Percentiles rank a stretch among this genome's conserved stretches.
Conservation (phyloP, 2,888 invertebrate species). For the Girardia tigrina region DNA sequence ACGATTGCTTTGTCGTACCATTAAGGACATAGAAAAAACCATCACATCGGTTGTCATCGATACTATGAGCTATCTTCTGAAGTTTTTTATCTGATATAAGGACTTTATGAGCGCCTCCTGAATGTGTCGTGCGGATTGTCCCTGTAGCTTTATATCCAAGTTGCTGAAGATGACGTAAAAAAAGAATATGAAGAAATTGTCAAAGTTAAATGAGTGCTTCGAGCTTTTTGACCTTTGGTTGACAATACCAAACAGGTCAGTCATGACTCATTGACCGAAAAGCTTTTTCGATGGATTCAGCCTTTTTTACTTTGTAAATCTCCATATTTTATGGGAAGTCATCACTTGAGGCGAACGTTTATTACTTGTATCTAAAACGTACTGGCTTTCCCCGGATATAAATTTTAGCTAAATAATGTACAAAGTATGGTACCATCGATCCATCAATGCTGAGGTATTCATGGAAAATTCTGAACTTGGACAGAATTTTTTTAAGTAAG, state of each 20-base stretch:
- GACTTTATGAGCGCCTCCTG: background rate
- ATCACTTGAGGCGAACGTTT: background rate
- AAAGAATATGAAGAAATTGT: slow-evolving; percentile 21
- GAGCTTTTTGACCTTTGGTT: too few species aligned
- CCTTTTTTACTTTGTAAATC: slow-evolving; percentile 12
- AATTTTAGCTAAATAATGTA: slow-evolving; percentile 33
- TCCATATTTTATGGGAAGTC: slow-evolving; percentile 24
- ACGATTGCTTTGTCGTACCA: slow-evolving; percentile 29
- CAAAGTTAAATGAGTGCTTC: too few species aligned
- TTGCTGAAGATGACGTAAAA: background rate
- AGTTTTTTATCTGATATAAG: background rate
- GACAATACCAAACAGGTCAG: slow-evolving; percentile 27
- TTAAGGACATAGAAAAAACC: slow-evolving; percentile 4
- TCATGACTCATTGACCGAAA: slow-evolving; percentile 5
- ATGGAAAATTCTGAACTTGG: too few species aligned
- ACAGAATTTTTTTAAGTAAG: too few species aligned
- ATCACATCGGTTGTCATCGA: slow-evolving; percentile 23
- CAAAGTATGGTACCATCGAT: slow-evolving; percentile 36
- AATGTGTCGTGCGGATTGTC: slow-evolving; percentile 6
- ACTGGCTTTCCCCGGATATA: slow-evolving; percentile 36
- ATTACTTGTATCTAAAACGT: slow-evolving; percentile 34
- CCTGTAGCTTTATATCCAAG: slow-evolving; percentile 20
- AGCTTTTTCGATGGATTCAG: background rate
- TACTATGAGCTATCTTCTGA: slow-evolving; percentile 6
- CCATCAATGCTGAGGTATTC: slow-evolving; percentile 34